Conservation (phyloP, 2,888 invertebrate species). For the Aricia artaxerxes region DNA sequence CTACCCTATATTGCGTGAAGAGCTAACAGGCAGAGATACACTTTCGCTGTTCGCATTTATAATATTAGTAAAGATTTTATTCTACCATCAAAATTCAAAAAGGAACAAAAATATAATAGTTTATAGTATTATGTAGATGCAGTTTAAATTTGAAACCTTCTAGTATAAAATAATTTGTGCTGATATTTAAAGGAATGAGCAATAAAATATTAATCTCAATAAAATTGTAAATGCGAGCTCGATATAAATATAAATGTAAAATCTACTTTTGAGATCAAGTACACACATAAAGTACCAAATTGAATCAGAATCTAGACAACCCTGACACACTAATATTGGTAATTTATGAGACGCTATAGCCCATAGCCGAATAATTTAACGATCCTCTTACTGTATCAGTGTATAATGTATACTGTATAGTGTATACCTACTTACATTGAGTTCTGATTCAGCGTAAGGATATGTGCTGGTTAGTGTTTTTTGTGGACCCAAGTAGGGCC, state of each 20-base stretch:
- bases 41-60: too few relatives aligned
- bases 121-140: too few relatives aligned
- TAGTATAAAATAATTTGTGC: neutral
- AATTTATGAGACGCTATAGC: neutral
- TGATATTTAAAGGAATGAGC: neutral
- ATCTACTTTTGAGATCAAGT: constrained; percentile 4
- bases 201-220: neutral
- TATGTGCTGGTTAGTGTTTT: neutral
- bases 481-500: neutral
- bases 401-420: neutral
- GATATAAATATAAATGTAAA: neutral
- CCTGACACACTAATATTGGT: constrained; percentile 9
- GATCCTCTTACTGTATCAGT: neutral
- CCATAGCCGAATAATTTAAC: neutral
- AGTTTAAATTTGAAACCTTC: too few relatives aligned
- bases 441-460: neutral
- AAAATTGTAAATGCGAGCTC: neutral
- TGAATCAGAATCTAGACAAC: neutral
- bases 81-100: too few relatives aligned
- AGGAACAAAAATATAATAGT: too few relatives aligned
- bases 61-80: too few relatives aligned
- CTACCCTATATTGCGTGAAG: too few relatives aligned
- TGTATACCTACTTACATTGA: neutral
- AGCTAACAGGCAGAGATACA: too few relatives aligned
- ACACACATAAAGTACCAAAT: neutral